Conservation (phyloP, 2,113 vertebrate genomes). For the Dendropsophus ebraccatus region DNA sequence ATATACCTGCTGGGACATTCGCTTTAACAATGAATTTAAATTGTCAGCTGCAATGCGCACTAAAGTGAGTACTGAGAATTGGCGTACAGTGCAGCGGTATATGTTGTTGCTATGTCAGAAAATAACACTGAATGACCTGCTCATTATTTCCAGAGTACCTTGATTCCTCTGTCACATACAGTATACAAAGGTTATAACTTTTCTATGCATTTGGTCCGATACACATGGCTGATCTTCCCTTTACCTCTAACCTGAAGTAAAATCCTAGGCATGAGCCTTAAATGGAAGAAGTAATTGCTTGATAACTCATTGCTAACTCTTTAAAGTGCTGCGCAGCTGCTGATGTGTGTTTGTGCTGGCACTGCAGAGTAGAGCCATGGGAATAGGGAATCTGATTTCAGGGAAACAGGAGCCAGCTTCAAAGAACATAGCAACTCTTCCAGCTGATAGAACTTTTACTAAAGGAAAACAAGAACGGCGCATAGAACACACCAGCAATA, state of each 20-base stretch:
- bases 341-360: slow-evolving; percentile 80
- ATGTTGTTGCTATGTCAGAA: too few relatives aligned
- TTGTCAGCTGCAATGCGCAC: too few relatives aligned
- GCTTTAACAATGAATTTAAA: too few relatives aligned
- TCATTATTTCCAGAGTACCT: neutral
- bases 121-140: too few relatives aligned
- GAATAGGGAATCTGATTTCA: slow-evolving; percentile 80
- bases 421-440: slow-evolving; percentile 77
- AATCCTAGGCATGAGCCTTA: slow-evolving; percentile 64
- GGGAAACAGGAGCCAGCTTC: slow-evolving; percentile 81
- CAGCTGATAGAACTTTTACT: slow-evolving; percentile 76
- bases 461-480: slow-evolving; percentile 77
- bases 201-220: neutral
- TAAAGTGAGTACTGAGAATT: too few relatives aligned
- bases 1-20: too few relatives aligned
- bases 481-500: slow-evolving; percentile 72
- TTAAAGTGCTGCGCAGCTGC: slow-evolving; percentile 73
- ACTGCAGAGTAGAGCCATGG: slow-evolving; percentile 72
- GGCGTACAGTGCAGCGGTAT: too few relatives aligned
- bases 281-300: slow-evolving; percentile 68
- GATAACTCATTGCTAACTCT: slow-evolving; percentile 68
- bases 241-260: slow-evolving; percentile 60
- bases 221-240: neutral
- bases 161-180: neutral
- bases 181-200: neutral